Evolutionary conservation across 2,888 invertebrate genomes (phyloP), one percentile per base, ranked within the genome.

Genomic region (Cerceris ruficornis): DNA sequence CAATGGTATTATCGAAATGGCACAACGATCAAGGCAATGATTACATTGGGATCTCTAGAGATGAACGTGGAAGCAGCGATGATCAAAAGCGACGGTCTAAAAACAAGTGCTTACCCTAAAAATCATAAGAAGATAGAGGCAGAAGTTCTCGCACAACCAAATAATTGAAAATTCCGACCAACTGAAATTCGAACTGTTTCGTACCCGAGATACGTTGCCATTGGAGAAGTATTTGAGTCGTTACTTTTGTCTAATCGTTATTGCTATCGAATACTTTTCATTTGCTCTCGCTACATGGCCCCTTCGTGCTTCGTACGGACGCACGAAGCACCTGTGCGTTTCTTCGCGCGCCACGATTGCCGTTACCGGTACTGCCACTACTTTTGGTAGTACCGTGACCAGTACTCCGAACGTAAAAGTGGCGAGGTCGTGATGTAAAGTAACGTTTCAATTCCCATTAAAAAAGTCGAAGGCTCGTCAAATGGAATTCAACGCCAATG

Each of bases 51-150:
- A 50, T 50, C 13, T 17, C 43, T 71, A 13, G 15, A 59, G 66
- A 62, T 61, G 76, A 49, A 55, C 43, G 49, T 69, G 67, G 76
- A 80, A 69, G 78, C 78, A 61, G 58, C 57, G 61, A 80, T 58
- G 75, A 83, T 70, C 68, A 80, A 69, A 84, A 87, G 79, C 82
- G 82, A 86, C 71, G 86, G 84, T 85, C 82, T 87, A 90, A 84
- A 80, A 87, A 87, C 88, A 79, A 87, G 88, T 90, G 91, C 91
- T 91, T 91, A 91, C 91, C 91, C 91, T 89, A 91, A 88, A 89
- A 88, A 90, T 88, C 81, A 91, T 89, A 91, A 90, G 90, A 86
- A 88, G 90, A 87, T 85, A 89, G 28, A 28, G 85, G 84, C 82
- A 85, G 89, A 80, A 87, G 87, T 87, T 85, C 87, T 87, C 77